These are phyloP conservation scores for Botia kubotai DNA, from an alignment of 2,797 vertebrate species.

Conservation along the genomic window DNA sequence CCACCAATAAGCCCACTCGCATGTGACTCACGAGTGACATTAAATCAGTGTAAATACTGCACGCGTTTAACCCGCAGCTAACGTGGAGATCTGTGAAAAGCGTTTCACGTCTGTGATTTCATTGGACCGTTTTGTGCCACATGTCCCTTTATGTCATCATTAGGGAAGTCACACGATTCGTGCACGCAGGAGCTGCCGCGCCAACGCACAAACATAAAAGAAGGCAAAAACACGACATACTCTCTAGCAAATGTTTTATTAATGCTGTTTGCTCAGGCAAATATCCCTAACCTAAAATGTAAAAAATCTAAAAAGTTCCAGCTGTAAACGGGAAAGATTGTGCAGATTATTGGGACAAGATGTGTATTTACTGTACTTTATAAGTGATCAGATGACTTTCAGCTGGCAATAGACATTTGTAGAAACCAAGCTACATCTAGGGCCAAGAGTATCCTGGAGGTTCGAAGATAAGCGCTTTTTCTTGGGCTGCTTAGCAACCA, in stretches of 20 bases:
- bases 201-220: neutral
- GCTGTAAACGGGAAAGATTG: too few species aligned
- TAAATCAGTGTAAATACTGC: slow-evolving; percentile 68
- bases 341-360: neutral
- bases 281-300: neutral
- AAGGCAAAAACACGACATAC: neutral
- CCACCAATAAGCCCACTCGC: slow-evolving; percentile 61
- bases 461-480: too few species aligned
- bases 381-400: too few species aligned
- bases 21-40: slow-evolving; percentile 61
- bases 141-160: slow-evolving; percentile 56
- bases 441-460: too few species aligned
- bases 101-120: slow-evolving; percentile 31
- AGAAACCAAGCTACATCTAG: too few species aligned
- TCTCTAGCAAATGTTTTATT: slow-evolving; percentile 14
- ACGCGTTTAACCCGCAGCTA: slow-evolving; percentile 54
- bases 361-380: neutral
- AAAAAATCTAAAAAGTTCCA: too few species aligned
- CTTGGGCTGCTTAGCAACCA: neutral
- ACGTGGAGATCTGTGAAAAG: slow-evolving; percentile 22
- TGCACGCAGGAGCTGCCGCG: slow-evolving; percentile 44
- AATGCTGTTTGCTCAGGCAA: neutral
- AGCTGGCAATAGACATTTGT: too few species aligned
- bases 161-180: slow-evolving; percentile 45
- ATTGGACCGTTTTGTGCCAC: slow-evolving; percentile 37